Percentiles rank a stretch among this genome's conserved stretches.
phyloP scores from a whole-genome alignment of 2,888 invertebrate genomes.

The Pristionchus maxplancki region DNA sequence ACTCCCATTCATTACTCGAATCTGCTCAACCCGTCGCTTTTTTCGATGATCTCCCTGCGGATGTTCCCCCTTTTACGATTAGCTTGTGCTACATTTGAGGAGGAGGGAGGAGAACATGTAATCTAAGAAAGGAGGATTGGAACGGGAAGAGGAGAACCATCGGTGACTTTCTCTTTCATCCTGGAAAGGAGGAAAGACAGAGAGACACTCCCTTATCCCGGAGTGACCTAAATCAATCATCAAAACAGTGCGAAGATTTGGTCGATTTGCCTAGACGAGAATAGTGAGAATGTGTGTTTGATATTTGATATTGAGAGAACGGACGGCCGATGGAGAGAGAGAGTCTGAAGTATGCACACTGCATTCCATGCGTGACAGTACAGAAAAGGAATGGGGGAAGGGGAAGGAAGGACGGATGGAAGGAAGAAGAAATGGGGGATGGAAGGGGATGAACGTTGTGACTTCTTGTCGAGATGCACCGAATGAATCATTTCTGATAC shows the following conservation, averaged over 20 bases:
- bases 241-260: conserved; percentile 37
- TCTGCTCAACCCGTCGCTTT: neutral
- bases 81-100: conserved; percentile 41
- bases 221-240: conserved; percentile 53
- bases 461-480: neutral
- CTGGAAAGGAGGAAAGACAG: neutral
- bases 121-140: conserved; percentile 29
- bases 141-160: conserved; percentile 42
- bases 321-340: neutral
- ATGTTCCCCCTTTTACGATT: conserved; percentile 40
- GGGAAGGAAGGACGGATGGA: neutral
- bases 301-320: conserved; percentile 39
- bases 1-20: conserved; percentile 35
- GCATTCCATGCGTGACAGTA: conserved; percentile 42
- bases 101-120: conserved; percentile 30
- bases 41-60: neutral
- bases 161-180: conserved; percentile 46
- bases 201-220: conserved; percentile 44
- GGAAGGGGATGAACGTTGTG: conserved; percentile 31
- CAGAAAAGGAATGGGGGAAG: conserved; percentile 24
- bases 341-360: conserved; percentile 26
- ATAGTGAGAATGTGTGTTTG: conserved; percentile 28
- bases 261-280: conserved; percentile 3
- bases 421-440: neutral
- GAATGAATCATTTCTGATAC: neutral